Evolutionary conservation across 1,140 invertebrate genomes (phyloP).

Genomic region (Pemphigus obesinymphae): DNA sequence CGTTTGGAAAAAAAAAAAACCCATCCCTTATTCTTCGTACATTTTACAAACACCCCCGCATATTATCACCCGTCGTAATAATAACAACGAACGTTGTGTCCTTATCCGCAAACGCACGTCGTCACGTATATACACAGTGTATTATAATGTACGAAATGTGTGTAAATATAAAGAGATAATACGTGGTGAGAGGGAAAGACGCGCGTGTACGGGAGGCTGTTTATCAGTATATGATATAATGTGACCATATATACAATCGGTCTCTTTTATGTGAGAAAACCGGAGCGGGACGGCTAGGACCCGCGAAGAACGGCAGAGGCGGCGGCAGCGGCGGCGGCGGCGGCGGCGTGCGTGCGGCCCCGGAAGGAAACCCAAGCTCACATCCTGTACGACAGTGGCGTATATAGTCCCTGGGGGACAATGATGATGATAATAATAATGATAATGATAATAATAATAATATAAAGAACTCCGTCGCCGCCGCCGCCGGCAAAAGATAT

Average conservation of each 20-base stretch:
- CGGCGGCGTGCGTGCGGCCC: background rate
- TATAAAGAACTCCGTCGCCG: slow-evolving; percentile 13
- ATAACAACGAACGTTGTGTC: background rate
- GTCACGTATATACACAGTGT: background rate
- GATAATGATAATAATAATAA: too few species aligned
- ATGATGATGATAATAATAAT: too few species aligned
- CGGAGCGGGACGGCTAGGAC: background rate
- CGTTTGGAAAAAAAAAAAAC: too few species aligned
- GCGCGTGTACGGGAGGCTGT: background rate
- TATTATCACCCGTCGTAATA: too few species aligned
- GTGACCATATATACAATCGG: background rate
- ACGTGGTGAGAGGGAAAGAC: background rate
- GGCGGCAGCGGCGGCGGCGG: background rate
- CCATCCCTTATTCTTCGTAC: too few species aligned
- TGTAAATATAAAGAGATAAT: too few species aligned
- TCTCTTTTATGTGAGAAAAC: background rate
- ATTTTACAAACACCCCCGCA: too few species aligned
- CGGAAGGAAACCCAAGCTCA: slow-evolving; percentile 33
- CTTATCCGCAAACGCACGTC: background rate
- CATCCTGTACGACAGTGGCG: background rate
- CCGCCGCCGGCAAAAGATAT: slow-evolving; percentile 20
- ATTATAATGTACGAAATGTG: too few species aligned
- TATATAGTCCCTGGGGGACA: too few species aligned
- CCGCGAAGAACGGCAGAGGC: background rate
- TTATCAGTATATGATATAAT: too few species aligned